Conservation (phyloP, 2,888 invertebrate species). For the Galeruca laticollis region DNA sequence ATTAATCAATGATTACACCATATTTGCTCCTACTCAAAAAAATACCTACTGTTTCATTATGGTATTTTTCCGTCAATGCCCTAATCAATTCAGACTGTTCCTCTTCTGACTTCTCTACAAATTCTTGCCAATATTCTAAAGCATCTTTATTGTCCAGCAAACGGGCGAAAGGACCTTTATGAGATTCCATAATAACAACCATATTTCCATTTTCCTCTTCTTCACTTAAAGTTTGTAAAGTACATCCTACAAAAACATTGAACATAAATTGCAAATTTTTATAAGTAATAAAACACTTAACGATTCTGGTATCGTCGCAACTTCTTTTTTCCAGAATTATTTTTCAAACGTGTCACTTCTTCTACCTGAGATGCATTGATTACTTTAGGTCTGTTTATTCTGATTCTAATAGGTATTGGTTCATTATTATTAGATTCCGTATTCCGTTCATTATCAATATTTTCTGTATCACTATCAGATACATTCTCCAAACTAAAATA, state of each 20-base stretch:
- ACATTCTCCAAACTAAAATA: slow-evolving; percentile 54
- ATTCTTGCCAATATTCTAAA: slow-evolving; percentile 58
- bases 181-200: slow-evolving; percentile 55
- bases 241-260: slow-evolving; percentile 49
- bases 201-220: slow-evolving; percentile 55
- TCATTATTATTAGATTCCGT: slow-evolving; percentile 53
- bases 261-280: neutral
- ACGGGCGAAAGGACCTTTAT: slow-evolving; percentile 57
- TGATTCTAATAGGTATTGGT: slow-evolving; percentile 36
- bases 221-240: slow-evolving; percentile 57
- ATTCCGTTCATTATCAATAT: slow-evolving; percentile 50
- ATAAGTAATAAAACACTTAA: slow-evolving; percentile 33
- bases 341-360: slow-evolving; percentile 51
- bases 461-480: slow-evolving; percentile 57
- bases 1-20: too few species aligned
- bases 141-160: slow-evolving; percentile 56
- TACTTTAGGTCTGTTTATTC: slow-evolving; percentile 42
- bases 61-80: slow-evolving; percentile 44
- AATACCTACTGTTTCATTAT: slow-evolving; percentile 16
- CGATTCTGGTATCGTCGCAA: slow-evolving; percentile 57
- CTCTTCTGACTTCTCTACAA: slow-evolving; percentile 59
- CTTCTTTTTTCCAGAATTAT: slow-evolving; percentile 57
- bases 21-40: too few species aligned
- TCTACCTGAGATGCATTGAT: slow-evolving; percentile 46
- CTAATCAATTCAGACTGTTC: slow-evolving; percentile 55